Percentiles rank a stretch among this genome's conserved stretches.
Evolutionary conservation across 2,888 invertebrate species (phyloP).

Genomic region (Euplagia quadripunctaria): DNA sequence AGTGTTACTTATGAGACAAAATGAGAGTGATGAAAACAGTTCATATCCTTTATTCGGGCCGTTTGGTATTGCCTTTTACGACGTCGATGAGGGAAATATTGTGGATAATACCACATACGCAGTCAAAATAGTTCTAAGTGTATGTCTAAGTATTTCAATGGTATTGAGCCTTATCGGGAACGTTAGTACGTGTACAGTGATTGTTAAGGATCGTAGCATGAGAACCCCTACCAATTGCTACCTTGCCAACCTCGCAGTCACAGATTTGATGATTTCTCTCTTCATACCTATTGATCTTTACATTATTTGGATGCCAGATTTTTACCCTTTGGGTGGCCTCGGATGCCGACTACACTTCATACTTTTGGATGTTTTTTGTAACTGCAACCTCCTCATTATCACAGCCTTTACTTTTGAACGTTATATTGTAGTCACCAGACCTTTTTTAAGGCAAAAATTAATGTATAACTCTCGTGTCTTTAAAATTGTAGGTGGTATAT

Average conservation of each 20-base stretch:
- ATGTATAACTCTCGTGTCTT: slow-evolving; percentile 93
- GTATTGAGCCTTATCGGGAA: slow-evolving; percentile 91
- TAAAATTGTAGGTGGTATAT: slow-evolving; percentile 90
- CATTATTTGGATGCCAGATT: slow-evolving; percentile 91
- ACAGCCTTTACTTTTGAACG: slow-evolving; percentile 96
- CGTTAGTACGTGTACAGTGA: slow-evolving; percentile 92
- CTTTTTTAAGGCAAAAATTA: slow-evolving; percentile 93
- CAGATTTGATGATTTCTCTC: slow-evolving; percentile 91
- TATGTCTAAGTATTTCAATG: slow-evolving; percentile 89
- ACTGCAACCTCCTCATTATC: slow-evolving; percentile 94
- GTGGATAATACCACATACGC: slow-evolving; percentile 85
- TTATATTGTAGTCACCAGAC: slow-evolving; percentile 94
- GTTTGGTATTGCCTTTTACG: slow-evolving; percentile 68
- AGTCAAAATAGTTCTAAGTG: slow-evolving; percentile 82
- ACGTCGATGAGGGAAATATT: slow-evolving; percentile 53
- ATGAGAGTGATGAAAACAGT: slow-evolving; percentile 64
- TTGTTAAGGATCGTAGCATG: slow-evolving; percentile 91
- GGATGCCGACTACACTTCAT: slow-evolving; percentile 92
- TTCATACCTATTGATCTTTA: slow-evolving; percentile 94
- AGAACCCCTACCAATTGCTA: slow-evolving; percentile 94
- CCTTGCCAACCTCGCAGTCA: slow-evolving; percentile 92
- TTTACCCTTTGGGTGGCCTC: slow-evolving; percentile 91
- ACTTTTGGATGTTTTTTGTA: slow-evolving; percentile 93
- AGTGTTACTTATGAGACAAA: slow-evolving; percentile 23
- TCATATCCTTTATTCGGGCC: slow-evolving; percentile 74